Conservation (phyloP, 2,797 vertebrate species). For the Cossypha caffra region DNA sequence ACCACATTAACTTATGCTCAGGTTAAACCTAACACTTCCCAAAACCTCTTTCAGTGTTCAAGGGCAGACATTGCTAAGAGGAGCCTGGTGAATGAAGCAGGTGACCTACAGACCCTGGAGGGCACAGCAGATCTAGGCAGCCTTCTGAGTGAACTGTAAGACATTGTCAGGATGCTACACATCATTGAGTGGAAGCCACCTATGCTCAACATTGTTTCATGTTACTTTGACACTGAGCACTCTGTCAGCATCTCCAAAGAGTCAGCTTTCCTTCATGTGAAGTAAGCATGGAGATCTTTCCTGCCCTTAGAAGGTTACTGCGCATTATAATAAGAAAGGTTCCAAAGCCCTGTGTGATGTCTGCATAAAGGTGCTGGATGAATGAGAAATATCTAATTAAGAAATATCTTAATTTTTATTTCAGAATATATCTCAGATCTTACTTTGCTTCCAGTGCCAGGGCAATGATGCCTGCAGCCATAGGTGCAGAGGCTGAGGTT, state of each 20-base stretch:
- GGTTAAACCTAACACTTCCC: not conserved
- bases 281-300: not conserved
- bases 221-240: not conserved
- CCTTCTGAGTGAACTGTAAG: not conserved
- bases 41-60: not conserved
- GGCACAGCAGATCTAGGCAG: not conserved
- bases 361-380: not conserved
- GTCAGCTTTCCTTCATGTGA: not conserved
- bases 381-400: not conserved
- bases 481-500: constrained; percentile 96
- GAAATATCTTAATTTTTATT: not conserved
- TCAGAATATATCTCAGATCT: constrained; percentile 71
- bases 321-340: not conserved
- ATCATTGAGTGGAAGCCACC: not conserved
- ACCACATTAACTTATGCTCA: not conserved
- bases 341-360: constrained; percentile 3
- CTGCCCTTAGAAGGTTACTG: not conserved
- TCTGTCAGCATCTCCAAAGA: not conserved
- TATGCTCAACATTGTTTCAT: not conserved
- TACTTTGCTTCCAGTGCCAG: constrained; percentile 98
- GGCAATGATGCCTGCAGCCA: constrained; percentile 97
- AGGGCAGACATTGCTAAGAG: not conserved
- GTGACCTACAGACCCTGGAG: not conserved
- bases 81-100: not conserved
- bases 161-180: rapidly evolving